Percentiles rank a stretch among this genome's conserved stretches.
phyloP scores from a whole-genome alignment of 2,113 vertebrate species.

The Galeopterus variegatus region DNA sequence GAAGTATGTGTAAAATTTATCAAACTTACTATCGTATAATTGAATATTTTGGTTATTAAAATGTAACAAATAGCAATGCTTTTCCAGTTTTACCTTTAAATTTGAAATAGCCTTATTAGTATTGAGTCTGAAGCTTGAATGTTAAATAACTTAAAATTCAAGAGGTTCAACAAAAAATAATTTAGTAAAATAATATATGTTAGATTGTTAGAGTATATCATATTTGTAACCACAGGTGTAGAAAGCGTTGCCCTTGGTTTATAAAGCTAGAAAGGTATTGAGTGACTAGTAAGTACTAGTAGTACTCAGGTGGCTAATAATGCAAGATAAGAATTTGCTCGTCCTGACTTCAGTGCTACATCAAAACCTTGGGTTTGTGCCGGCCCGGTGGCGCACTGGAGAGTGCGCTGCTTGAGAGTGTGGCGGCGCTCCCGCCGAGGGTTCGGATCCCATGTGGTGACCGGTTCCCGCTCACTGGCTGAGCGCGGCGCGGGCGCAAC shows the following conservation, averaged over 20 bases:
- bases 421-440: too few relatives aligned
- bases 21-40: not conserved
- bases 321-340: not conserved
- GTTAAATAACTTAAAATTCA: not conserved
- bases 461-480: too few relatives aligned
- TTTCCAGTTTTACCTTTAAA: not conserved
- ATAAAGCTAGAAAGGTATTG: not conserved
- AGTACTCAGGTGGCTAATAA: not conserved
- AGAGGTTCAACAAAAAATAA: not conserved
- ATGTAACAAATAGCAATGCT: not conserved
- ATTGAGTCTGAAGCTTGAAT: not conserved
- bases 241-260: not conserved
- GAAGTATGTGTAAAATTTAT: constrained; percentile 89
- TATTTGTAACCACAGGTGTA: not conserved
- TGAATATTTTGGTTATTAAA: not conserved
- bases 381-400: too few relatives aligned
- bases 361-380: not conserved
- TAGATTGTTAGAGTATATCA: not conserved
- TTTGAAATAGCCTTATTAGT: not conserved
- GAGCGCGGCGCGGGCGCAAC: too few relatives aligned
- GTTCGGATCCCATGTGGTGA: too few relatives aligned
- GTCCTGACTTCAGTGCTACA: not conserved
- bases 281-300: not conserved
- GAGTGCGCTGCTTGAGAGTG: too few relatives aligned
- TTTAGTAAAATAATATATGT: not conserved